Percentiles rank a stretch among this genome's conserved stretches.
Evolutionary conservation across 2,888 invertebrate species (phyloP).

Genomic region (Caenorhabditis imperialis): DNA sequence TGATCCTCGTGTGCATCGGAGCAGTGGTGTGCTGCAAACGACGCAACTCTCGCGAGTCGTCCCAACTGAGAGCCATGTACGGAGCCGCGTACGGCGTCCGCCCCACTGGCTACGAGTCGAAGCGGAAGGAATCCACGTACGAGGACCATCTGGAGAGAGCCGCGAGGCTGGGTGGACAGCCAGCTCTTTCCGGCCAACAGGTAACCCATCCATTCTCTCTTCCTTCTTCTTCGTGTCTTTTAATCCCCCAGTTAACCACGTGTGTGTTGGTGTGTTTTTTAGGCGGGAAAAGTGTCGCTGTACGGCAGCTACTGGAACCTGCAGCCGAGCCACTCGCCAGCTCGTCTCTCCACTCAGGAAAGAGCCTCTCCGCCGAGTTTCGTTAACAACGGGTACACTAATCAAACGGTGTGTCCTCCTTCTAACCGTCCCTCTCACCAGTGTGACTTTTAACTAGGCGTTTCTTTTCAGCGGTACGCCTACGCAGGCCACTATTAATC

Average conservation of each 20-base stretch:
- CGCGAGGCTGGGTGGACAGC: slow-evolving; percentile 67
- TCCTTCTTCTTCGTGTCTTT: slow-evolving; percentile 1
- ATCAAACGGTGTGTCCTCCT: slow-evolving; percentile 52
- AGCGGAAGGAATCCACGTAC: slow-evolving; percentile 68
- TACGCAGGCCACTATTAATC: slow-evolving; percentile 67
- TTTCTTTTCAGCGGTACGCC: slow-evolving; percentile 61
- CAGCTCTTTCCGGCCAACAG: slow-evolving; percentile 54
- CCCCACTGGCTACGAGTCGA: slow-evolving; percentile 69
- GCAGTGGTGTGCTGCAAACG: slow-evolving; percentile 73
- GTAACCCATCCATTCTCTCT: slow-evolving; percentile 3
- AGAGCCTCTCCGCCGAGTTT: slow-evolving; percentile 59
- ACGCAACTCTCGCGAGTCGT: slow-evolving; percentile 53
- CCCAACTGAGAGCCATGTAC: slow-evolving; percentile 72
- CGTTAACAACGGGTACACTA: slow-evolving; percentile 60
- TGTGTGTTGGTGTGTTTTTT: slow-evolving; percentile 22
- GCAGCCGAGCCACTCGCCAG: slow-evolving; percentile 51
- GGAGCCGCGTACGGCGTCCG: slow-evolving; percentile 75
- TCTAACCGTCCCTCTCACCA: background rate
- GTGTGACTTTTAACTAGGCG: background rate
- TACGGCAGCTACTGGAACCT: slow-evolving; percentile 78
- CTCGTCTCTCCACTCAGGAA: slow-evolving; percentile 54
- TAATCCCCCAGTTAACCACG: background rate
- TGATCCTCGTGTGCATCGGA: slow-evolving; percentile 74
- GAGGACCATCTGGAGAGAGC: slow-evolving; percentile 78
- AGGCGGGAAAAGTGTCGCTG: slow-evolving; percentile 74